Evolutionary conservation across 2,797 vertebrate species (phyloP).

Genomic region (Hypotaenidia philippensis): DNA sequence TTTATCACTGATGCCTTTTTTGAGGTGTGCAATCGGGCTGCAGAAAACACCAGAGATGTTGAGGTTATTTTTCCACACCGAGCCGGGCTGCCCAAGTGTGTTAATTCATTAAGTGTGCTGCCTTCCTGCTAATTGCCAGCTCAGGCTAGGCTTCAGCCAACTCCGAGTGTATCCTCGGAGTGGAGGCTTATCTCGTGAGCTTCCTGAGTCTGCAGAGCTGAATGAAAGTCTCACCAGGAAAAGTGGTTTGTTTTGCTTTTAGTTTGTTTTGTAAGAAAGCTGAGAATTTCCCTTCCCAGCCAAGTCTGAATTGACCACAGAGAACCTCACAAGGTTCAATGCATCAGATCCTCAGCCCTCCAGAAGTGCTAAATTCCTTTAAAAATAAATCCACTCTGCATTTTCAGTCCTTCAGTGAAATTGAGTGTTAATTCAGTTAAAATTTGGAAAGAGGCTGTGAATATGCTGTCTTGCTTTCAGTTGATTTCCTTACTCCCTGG

Average conservation of each 20-base stretch:
- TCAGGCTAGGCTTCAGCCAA: neutral
- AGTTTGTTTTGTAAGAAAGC: constrained; percentile 72
- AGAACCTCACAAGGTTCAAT: neutral
- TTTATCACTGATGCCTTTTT: neutral
- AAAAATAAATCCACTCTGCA: neutral
- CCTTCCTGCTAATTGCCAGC: neutral
- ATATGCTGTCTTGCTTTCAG: neutral
- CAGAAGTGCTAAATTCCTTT: neutral
- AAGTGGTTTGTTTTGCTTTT: constrained; percentile 71
- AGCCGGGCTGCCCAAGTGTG: neutral
- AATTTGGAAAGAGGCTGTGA: neutral
- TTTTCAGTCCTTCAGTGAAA: neutral
- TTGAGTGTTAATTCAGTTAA: neutral
- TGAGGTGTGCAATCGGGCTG: neutral
- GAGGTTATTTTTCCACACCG: neutral
- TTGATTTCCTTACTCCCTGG: neutral
- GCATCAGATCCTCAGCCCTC: neutral
- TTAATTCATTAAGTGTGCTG: neutral
- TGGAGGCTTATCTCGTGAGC: constrained; percentile 53
- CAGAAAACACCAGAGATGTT: neutral
- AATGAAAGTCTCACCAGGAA: constrained; percentile 76
- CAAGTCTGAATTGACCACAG: neutral
- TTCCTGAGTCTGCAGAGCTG: constrained; percentile 73
- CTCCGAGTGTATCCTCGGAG: neutral
- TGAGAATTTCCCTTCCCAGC: constrained; percentile 72